These are phyloP conservation scores for Ophioninae sp. DNA, from an alignment of 2,888 invertebrate genomes.

Conservation along the genomic window DNA sequence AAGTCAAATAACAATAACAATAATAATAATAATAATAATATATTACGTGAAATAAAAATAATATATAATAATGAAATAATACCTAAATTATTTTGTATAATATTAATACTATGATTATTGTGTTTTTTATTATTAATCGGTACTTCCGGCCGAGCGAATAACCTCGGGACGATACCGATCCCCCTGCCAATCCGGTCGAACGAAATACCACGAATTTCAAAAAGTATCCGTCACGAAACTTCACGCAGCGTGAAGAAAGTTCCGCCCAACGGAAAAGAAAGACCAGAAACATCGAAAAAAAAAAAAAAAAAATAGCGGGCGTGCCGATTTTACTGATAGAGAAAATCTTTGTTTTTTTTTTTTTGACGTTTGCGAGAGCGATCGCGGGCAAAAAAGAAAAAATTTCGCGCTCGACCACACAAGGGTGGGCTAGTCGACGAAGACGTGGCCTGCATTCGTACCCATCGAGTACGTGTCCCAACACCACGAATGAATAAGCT, in stretches of 20 bases:
- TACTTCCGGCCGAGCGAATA: background rate
- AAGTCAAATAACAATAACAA: too few species aligned
- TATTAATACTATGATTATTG: too few species aligned
- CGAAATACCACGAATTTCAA: background rate
- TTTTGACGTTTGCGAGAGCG: background rate
- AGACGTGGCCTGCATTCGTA: conserved; percentile 28
- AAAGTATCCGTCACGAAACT: background rate
- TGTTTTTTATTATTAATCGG: background rate
- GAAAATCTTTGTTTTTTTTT: background rate
- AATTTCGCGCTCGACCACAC: background rate
- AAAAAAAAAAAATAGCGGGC: background rate
- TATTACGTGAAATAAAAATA: too few species aligned
- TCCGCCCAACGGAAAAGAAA: background rate
- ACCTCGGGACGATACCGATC: background rate
- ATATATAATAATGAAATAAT: too few species aligned
- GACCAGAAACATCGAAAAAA: background rate
- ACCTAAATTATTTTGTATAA: too few species aligned
- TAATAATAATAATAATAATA: too few species aligned
- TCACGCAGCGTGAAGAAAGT: background rate
- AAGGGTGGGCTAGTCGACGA: conserved; percentile 1
- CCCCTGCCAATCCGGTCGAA: background rate
- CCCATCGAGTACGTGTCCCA: background rate
- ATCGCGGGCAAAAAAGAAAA: background rate
- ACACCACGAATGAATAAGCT: conserved; percentile 21
- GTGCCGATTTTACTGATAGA: background rate